phyloP scores from a whole-genome alignment of 2,113 vertebrate species.

The Mandrillus leucophaeus region DNA sequence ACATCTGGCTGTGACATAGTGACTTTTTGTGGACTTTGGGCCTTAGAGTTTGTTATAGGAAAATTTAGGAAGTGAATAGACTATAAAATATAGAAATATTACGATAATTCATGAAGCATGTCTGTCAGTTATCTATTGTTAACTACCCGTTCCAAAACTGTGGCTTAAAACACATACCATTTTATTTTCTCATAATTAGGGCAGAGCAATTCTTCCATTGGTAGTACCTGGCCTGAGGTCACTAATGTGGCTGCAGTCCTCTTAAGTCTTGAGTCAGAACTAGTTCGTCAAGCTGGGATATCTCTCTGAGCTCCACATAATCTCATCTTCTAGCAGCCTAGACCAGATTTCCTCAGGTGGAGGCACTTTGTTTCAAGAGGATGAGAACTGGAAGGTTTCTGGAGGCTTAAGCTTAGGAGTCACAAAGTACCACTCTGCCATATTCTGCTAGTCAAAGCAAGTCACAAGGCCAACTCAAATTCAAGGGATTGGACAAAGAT shows the following conservation, averaged over 20 bases:
- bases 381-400: not conserved
- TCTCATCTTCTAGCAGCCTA: not conserved
- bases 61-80: slow-evolving; percentile 30
- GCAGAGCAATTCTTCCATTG: not conserved
- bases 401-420: slow-evolving; percentile 16
- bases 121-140: not conserved
- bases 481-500: not conserved
- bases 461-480: not conserved
- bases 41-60: slow-evolving; percentile 31
- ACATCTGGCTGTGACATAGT: not conserved
- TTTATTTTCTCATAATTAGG: slow-evolving; percentile 3
- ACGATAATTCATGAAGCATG: not conserved
- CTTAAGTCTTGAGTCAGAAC: not conserved
- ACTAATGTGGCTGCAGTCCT: not conserved
- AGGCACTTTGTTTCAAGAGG: not conserved
- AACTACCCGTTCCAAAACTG: not conserved
- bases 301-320: not conserved
- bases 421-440: not conserved
- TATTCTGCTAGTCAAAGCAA: not conserved
- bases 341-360: not conserved
- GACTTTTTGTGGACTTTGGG: not conserved
- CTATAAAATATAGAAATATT: not conserved
- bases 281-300: not conserved
- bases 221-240: not conserved
- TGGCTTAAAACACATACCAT: not conserved